Evolutionary conservation across 2,113 vertebrate genomes (phyloP).

Genomic region (Daboia siamensis): DNA sequence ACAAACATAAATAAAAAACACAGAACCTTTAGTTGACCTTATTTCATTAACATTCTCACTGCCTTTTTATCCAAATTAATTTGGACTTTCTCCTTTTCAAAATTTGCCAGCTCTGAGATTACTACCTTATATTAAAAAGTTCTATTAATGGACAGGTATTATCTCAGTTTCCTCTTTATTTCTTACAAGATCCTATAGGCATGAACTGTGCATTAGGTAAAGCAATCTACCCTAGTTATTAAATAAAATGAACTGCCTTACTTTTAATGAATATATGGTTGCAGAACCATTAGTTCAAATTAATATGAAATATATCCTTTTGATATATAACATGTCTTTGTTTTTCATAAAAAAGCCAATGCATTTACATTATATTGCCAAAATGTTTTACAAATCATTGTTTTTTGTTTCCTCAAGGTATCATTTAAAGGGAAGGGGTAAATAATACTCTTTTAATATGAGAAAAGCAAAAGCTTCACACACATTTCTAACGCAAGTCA

Average conservation of each 20-base stretch:
- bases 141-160: slow-evolving; percentile 2
- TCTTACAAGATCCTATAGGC: slow-evolving; percentile 11
- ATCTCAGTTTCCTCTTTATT: not conserved
- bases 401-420: slow-evolving; percentile 57
- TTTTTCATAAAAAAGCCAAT: not conserved
- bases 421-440: slow-evolving; percentile 52
- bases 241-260: slow-evolving; percentile 21
- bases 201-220: slow-evolving; percentile 10
- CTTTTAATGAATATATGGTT: slow-evolving; percentile 47
- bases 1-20: slow-evolving; percentile 2
- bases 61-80: slow-evolving; percentile 52
- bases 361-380: slow-evolving; percentile 50
- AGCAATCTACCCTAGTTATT: slow-evolving; percentile 1
- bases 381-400: slow-evolving; percentile 59
- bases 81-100: slow-evolving; percentile 30
- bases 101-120: slow-evolving; percentile 40
- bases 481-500: slow-evolving; percentile 62
- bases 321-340: slow-evolving; percentile 32
- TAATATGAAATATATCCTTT: slow-evolving; percentile 41
- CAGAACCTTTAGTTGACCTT: slow-evolving; percentile 41
- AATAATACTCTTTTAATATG: slow-evolving; percentile 69
- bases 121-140: slow-evolving; percentile 31
- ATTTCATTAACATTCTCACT: slow-evolving; percentile 45
- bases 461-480: slow-evolving; percentile 65
- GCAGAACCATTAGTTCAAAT: slow-evolving; percentile 18